Evolutionary conservation across 2,797 vertebrate genomes (phyloP), one percentile per base, ranked within the genome.

Genomic region (Galago senegalensis): DNA sequence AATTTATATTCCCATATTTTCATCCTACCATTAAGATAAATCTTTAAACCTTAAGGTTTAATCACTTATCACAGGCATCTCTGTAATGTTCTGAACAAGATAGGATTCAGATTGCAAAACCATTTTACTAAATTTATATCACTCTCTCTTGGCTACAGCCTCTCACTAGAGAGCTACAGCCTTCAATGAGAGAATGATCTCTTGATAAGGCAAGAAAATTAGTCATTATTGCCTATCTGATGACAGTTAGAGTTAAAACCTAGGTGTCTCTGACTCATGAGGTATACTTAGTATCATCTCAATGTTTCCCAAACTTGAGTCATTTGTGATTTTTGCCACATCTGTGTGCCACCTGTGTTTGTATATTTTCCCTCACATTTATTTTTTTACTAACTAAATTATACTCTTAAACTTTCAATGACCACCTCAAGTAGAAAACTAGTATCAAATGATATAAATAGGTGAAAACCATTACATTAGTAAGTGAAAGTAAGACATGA

Each of bases 121-220:
- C 80, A 43, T 92, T 97, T 96, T 70, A 73, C 86, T 58, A 83
- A 82, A 79, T 84, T 84, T 88, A 73, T 95, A 69, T 93, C 82
- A 58, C 18, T 86, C 43, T 89, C 58, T 93, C 81, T 87, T 77
- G 86, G 69, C 56, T 93, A 5, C 21, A 85, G 5, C 27, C 31
- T 95, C 75, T 93, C 65, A 49, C 85, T 11, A 53, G 75, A 89
- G 37, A 96, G n/a, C 67, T 73, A 34, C 75, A 79, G 18, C 67
- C 69, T 91, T 97, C 61, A 70, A 0, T 91, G 89, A 85, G 72
- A 96, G 87, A 91, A 79, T 46, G 49, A 9, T 72, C 87, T 89
- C 89, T 95, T 95, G 94, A 82, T n/a, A 95, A 81, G 88, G 75
- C 58, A 94, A 69, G 88, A 91, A 96, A 97, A 94, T 93, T 49